Evolutionary conservation across 23 tunicate species (phyloP), one percentile per base, ranked within the genome.

Genomic region (Trididemnum clinides): DNA sequence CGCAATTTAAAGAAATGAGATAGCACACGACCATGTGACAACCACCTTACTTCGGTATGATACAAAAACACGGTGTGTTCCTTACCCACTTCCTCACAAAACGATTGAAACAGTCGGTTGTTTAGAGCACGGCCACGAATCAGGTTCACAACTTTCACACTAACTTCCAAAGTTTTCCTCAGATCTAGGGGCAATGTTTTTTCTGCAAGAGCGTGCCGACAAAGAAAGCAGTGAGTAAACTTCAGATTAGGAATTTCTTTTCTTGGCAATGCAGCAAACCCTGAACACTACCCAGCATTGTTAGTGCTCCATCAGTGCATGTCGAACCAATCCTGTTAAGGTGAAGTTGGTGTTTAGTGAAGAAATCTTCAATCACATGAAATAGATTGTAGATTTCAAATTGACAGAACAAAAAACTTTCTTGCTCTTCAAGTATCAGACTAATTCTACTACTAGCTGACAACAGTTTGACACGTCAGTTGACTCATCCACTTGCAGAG

Each of bases 231-330:
- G n/a, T n/a, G n/a, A n/a, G n/a, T n/a, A n/a, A n/a, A n/a, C n/a
- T n/a, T n/a, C n/a, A n/a, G n/a, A n/a, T n/a, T n/a, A n/a, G n/a
- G n/a, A n/a, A n/a, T n/a, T n/a, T n/a, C n/a, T n/a, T n/a, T n/a
- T n/a, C n/a, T n/a, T 21, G 37, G 44, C 26, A 74, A 36, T 32
- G 81, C 81, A 39, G 30, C 59, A 75, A 75, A 39, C 18, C 27
- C 59, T 39, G 28, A 75, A 7, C 10, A 70, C 37, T 74, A 27
- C 81, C 81, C 44, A 74, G 27, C 81, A 74, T 74, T 32, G 81
- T 58, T 34, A 58, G 81, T 74, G 81, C 81, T 32, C 58, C 81
- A 36, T n/a, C n/a, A n/a, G n/a, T n/a, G n/a, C n/a, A n/a, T n/a
- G n/a, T n/a, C n/a, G n/a, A n/a, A n/a, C n/a, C n/a, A n/a, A n/a